Base-by-base conservation (phyloP, 2,888 invertebrate genomes). In the Disparrhopalites patrizii region DNA sequence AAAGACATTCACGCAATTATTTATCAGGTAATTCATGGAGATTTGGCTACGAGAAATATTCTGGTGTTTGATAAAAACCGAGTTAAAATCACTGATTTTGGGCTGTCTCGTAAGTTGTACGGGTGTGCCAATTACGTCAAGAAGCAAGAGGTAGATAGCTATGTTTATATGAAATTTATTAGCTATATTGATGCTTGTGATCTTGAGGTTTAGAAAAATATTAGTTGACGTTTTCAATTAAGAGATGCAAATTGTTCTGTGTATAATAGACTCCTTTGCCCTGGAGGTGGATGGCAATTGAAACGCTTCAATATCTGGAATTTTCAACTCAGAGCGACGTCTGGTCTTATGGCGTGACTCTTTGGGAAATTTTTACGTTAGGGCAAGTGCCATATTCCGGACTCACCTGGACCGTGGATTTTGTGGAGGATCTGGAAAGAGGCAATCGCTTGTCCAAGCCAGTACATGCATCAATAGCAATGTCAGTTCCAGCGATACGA, bases 21-120 rank as follows among this genome's bases (percentile, higher is more conserved):
- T n/a, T n/a, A 5, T 43, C 20, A 43, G 43, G 43, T 43, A 10
- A 43, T 43, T 15, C 43, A 43, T 43, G 43, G 43, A 10, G 43
- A 43, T 43, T n/a, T 43, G n/a, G 43, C 43, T 4, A 43, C 43
- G 7, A 36, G 36, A 36, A 36, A 36, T 15, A 15, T 36, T 36
- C 36, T 36, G 7, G 36, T 36, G 7, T 10, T 43, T 43, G 43
- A 43, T 5, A 43, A 43, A 5, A 43, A 43, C 5, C 5, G 15
- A 5, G 43, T 43, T 4, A 43, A 43, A n/a, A 43, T 43, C 5
- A 43, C 43, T 18, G 43, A 43, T 43, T 43, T 43, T 15, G 43
- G 43, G n/a, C 43, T 43, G 43, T 43, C 43, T n/a, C 15, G 43
- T 15, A 43, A 43, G n/a, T n/a, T 43, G n/a, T 43, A 43, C 43